phyloP scores from a whole-genome alignment of 2,888 invertebrate genomes.

The Tortrix viridana region DNA sequence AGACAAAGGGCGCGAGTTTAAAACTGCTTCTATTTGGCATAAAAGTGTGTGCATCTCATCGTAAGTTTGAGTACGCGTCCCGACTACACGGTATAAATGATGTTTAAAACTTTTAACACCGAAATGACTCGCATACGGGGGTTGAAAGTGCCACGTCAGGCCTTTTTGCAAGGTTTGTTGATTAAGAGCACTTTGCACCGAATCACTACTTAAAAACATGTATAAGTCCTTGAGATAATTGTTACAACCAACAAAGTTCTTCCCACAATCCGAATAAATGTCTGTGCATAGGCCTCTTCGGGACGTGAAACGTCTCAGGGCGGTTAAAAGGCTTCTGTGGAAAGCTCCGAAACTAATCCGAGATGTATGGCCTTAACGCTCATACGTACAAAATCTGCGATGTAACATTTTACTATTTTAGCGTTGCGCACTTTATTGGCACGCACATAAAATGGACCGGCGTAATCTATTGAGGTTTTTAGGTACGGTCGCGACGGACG shows the following conservation, averaged over 20 bases:
- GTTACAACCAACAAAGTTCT: conserved; percentile 3
- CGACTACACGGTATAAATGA: neutral
- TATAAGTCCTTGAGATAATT: neutral
- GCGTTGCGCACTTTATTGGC: no score
- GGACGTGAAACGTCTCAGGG: conserved; percentile 3
- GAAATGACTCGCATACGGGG: neutral
- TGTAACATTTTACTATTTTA: no score
- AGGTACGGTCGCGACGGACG: no score
- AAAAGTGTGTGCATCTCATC: neutral
- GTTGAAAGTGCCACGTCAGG: conserved; percentile 3
- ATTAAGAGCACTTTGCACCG: neutral
- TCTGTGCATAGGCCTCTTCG: conserved; percentile 7
- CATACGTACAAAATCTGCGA: neutral
- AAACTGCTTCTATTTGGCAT: neutral
- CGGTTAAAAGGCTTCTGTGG: conserved; percentile 1
- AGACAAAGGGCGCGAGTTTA: neutral
- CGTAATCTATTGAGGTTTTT: no score
- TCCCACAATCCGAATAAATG: conserved; percentile 2
- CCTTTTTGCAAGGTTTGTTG: neutral
- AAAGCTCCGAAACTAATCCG: neutral
- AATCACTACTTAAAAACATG: neutral
- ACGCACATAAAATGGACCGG: no score
- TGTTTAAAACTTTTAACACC: neutral
- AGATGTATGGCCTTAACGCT: neutral
- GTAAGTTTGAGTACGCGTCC: neutral